Percentiles rank a stretch among this genome's conserved stretches.
phyloP scores from a whole-genome alignment of 2,888 invertebrate genomes.

The Thecophora atra region DNA sequence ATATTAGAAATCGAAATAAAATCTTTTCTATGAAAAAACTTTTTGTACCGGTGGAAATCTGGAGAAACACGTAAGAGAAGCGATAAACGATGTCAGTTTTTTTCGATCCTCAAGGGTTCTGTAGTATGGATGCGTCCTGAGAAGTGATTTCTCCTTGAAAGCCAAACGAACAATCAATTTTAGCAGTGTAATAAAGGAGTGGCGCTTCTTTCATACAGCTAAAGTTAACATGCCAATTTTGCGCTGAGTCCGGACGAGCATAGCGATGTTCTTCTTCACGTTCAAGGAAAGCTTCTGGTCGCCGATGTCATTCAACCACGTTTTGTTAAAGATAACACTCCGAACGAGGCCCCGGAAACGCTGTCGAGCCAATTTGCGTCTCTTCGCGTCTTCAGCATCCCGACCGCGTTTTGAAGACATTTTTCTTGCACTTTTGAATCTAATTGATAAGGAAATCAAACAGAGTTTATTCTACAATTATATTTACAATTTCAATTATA shows the following conservation, averaged over 20 bases:
- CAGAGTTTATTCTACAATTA: neutral
- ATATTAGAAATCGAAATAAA: neutral
- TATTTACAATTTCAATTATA: neutral
- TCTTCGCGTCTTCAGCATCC: constrained; percentile 43
- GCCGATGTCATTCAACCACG: constrained; percentile 51
- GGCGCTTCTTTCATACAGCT: constrained; percentile 58
- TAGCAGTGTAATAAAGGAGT: neutral
- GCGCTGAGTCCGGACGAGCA: constrained; percentile 68
- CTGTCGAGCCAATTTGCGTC: constrained; percentile 68
- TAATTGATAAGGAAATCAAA: neutral
- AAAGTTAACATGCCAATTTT: constrained; percentile 68
- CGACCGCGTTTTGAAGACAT: constrained; percentile 46
- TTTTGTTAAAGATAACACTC: constrained; percentile 68
- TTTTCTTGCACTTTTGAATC: neutral
- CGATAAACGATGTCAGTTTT: constrained; percentile 70
- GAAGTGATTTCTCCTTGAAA: constrained; percentile 70
- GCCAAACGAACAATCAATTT: constrained; percentile 27
- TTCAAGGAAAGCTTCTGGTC: constrained; percentile 49
- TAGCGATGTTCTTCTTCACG: constrained; percentile 68
- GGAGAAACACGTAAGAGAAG: constrained; percentile 72
- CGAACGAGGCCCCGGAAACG: constrained; percentile 70
- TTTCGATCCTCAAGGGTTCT: constrained; percentile 72
- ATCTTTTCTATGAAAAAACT: neutral
- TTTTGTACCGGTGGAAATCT: constrained; percentile 69
- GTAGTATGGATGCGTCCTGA: constrained; percentile 69